Evolutionary conservation across 1,140 invertebrate genomes (phyloP).

Genomic region (Vollenhovia emeryi): DNA sequence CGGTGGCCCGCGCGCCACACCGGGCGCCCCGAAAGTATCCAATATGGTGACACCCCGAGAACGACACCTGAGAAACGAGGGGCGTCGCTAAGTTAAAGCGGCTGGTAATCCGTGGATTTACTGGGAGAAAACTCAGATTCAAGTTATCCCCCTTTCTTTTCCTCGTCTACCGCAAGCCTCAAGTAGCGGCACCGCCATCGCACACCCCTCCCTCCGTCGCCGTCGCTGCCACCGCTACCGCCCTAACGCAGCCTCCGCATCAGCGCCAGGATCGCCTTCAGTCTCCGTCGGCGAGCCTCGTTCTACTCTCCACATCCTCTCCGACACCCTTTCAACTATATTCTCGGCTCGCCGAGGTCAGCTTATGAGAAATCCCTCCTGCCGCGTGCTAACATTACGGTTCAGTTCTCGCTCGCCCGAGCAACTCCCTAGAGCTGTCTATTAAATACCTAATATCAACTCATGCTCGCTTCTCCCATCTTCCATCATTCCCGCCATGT

Average conservation of each 20-base stretch:
- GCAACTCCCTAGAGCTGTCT: constrained; percentile 79
- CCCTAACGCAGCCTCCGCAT: background rate
- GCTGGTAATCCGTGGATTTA: constrained; percentile 79
- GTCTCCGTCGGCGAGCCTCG: constrained; percentile 56
- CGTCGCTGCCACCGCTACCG: constrained; percentile 23
- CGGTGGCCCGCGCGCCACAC: constrained; percentile 20
- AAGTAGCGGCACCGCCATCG: background rate
- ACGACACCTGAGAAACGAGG: constrained; percentile 81
- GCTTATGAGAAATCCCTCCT: constrained; percentile 82
- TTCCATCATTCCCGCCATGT: constrained; percentile 7
- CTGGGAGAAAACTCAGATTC: constrained; percentile 79
- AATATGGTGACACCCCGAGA: constrained; percentile 79
- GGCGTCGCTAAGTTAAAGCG: constrained; percentile 78
- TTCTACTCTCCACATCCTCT: constrained; percentile 50
- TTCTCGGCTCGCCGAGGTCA: constrained; percentile 73
- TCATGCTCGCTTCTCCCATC: constrained; percentile 65
- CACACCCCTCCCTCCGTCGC: background rate
- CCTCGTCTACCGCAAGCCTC: background rate
- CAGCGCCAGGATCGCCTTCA: constrained; percentile 61
- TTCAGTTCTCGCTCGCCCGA: constrained; percentile 76
- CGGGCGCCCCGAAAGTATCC: constrained; percentile 71
- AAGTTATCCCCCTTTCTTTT: constrained; percentile 76
- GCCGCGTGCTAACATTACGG: constrained; percentile 77
- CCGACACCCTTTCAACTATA: constrained; percentile 72
- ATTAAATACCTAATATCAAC: constrained; percentile 83